Conservation (phyloP, 2,797 vertebrate genomes). For the Clarias fuscus region DNA sequence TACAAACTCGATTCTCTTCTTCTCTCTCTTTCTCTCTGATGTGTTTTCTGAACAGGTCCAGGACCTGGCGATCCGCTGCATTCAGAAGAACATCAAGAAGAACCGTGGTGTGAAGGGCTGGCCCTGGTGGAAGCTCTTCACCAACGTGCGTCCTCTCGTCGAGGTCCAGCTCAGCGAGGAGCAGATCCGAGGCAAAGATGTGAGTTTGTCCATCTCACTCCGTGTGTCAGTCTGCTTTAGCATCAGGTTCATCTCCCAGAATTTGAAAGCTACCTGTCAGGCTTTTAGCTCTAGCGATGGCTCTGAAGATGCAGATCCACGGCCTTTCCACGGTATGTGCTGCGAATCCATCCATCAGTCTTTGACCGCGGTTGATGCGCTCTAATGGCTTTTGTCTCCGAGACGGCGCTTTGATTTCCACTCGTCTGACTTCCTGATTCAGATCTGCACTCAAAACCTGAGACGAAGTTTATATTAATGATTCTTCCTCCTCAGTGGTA, state of each 20-base stretch:
- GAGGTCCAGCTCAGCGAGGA: conserved; percentile 95
- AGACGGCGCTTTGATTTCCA: conserved; percentile 24
- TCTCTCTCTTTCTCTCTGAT: background rate
- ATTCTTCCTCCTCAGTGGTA: background rate
- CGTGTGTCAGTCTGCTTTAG: conserved; percentile 12
- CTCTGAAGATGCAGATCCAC: background rate
- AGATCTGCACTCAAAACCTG: conserved; percentile 23
- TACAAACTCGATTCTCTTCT: background rate
- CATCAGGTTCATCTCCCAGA: background rate
- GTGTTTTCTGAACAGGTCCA: conserved; percentile 78
- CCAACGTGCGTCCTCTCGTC: conserved; percentile 90
- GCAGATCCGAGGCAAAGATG: conserved; percentile 92
- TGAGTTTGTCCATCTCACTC: conserved; percentile 64
- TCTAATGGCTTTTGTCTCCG: background rate
- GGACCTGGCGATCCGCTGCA: conserved; percentile 91
- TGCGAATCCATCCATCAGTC: background rate
- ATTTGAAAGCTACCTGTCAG: background rate
- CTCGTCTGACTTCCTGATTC: background rate
- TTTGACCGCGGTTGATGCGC: background rate
- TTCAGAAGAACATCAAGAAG: conserved; percentile 93
- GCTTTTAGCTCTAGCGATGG: background rate
- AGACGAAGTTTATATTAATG: background rate
- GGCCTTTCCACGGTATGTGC: too few species aligned
- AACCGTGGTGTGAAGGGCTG: conserved; percentile 92
- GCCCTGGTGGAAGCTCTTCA: conserved; percentile 98